Evolutionary conservation across 64 coral and sea anemone species (phyloP), one percentile per base, ranked within the genome.

Genomic region (Pocillopora damicornis): DNA sequence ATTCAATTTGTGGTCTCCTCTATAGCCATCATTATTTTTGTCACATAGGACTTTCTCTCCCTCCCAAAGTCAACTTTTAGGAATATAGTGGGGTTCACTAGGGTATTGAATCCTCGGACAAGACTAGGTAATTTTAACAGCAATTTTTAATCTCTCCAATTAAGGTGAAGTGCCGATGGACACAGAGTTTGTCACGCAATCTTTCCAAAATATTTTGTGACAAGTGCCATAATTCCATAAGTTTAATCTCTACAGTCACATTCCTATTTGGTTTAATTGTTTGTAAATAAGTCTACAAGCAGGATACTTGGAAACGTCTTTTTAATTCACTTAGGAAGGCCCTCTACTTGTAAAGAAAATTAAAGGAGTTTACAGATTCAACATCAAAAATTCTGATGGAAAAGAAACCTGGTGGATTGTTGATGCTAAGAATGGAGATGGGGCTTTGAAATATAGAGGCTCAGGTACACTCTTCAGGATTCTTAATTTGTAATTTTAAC

Each of bases 391-490:
- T 7, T 86, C 81, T 0, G 60, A 86, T n/a, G 91, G 87, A 20
- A 42, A 92, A 73, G 82, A 80, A 35, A 89, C 89, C 0, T 78
- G 88, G 65, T 98, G 95, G 95, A 92, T 94, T 35, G 95, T 94
- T 42, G 95, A 98, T 75, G 92, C 87, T 15, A 98, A 98, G 12
- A 87, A 94, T 98, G 95, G 95, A 59, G 73, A 73, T 51, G 95
- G 95, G 15, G 75, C 95, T 17, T 61, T 98, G 1, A 98, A 98
- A 20, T 94, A 82, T 78, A 88, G 89, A 26, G 80, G 75, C 2
- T 79, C 88, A 36, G 92, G 94, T 92, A 73, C 60, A 60, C 37
- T 26, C 37, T 60, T n/a, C 18, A 37, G 20, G 2, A 17, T 12
- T 42, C 12, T 38, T 4, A 6, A 10, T 51, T 14, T 51, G 14